Evolutionary conservation across 2,888 invertebrate species (phyloP).

Genomic region (Leptogaster cylindrica): DNA sequence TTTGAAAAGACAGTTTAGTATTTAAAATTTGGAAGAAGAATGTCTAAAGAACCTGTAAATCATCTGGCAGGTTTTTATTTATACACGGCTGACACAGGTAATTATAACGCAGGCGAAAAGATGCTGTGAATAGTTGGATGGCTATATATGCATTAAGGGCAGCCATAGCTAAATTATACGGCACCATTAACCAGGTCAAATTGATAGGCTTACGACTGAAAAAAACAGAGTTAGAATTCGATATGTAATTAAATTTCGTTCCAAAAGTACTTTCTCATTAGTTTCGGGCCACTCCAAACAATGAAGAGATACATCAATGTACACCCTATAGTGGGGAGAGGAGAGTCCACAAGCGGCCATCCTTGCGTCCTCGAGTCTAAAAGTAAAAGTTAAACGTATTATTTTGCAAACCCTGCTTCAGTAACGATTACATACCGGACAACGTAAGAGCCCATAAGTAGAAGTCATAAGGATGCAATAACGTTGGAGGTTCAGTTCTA

Average conservation of each 20-base stretch:
- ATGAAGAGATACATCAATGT: slow-evolving; percentile 75
- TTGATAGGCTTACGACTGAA: slow-evolving; percentile 72
- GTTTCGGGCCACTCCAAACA: slow-evolving; percentile 80
- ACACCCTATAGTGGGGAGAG: slow-evolving; percentile 73
- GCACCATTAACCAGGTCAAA: slow-evolving; percentile 76
- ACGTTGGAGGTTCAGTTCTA: background rate
- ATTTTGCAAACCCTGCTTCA: background rate
- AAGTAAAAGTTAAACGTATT: slow-evolving; percentile 52
- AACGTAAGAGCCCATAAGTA: slow-evolving; percentile 79
- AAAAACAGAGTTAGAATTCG: slow-evolving; percentile 18
- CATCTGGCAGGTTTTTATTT: slow-evolving; percentile 77
- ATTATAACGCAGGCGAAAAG: slow-evolving; percentile 78
- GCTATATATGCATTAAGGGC: slow-evolving; percentile 84
- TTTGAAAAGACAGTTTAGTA: slow-evolving; percentile 59
- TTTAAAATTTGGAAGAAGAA: background rate
- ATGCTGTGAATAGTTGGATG: slow-evolving; percentile 74
- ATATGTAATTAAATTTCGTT: slow-evolving; percentile 25
- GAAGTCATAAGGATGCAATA: slow-evolving; percentile 66
- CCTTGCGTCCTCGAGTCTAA: slow-evolving; percentile 80
- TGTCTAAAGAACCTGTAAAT: slow-evolving; percentile 71
- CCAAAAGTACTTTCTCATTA: slow-evolving; percentile 70
- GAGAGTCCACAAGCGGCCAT: slow-evolving; percentile 86
- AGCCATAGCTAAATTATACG: slow-evolving; percentile 86
- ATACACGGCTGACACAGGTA: slow-evolving; percentile 87
- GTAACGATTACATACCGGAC: slow-evolving; percentile 66